These are phyloP conservation scores for Paralinhomoeus sp. DNA, from an alignment of 2,888 invertebrate genomes.

Conservation along the genomic window DNA sequence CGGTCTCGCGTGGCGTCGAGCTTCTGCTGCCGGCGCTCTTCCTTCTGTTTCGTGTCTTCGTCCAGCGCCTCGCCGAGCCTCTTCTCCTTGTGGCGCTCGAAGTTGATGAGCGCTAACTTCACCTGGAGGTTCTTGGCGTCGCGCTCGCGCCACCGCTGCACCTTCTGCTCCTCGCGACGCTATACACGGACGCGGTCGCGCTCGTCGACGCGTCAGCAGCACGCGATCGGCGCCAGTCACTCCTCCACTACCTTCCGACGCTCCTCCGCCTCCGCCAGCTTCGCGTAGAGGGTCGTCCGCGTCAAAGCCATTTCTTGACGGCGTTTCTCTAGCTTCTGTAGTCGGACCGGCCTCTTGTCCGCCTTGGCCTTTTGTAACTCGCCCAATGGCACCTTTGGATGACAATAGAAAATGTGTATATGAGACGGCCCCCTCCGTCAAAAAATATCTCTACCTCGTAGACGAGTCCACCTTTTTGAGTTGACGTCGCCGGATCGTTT, in stretches of 20 bases:
- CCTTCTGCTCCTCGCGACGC: not conserved
- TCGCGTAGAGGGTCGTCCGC: not conserved
- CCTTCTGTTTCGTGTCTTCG: not conserved
- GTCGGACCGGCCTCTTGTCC: not conserved
- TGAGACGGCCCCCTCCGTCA: not conserved
- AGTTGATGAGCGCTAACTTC: slow-evolving; percentile 1
- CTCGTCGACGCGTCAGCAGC: too few relatives aligned
- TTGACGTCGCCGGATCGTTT: not conserved
- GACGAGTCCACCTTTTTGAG: not conserved
- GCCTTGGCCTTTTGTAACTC: not conserved
- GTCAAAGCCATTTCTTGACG: not conserved
- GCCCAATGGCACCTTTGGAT: not conserved
- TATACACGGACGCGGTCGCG: too few relatives aligned
- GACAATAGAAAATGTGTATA: not conserved
- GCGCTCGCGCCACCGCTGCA: not conserved
- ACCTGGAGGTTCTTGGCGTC: slow-evolving; percentile 2
- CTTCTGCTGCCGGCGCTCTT: not conserved
- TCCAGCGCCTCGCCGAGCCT: not conserved
- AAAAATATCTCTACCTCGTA: not conserved
- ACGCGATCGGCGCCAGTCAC: not conserved
- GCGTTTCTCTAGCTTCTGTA: not conserved
- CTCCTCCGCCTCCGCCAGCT: slow-evolving; percentile 1
- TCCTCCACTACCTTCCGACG: not conserved
- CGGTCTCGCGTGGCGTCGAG: not conserved
- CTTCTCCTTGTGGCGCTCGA: not conserved